Base-by-base conservation (phyloP, 23 tunicate genomes). In the Styela plicata region DNA sequence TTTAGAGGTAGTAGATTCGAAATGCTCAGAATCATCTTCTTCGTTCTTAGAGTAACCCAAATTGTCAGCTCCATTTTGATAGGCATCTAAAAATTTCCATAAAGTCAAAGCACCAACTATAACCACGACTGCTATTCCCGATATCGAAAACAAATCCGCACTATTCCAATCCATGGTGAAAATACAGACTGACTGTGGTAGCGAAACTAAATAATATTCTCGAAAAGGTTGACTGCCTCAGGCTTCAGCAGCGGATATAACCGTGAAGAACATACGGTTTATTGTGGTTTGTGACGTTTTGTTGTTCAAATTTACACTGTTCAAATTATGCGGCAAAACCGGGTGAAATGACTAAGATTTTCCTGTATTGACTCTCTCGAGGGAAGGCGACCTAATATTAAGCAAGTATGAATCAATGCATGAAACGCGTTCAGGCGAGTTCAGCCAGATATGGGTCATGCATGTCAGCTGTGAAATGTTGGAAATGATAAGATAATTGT, bases 41-140 rank as follows among this genome's bases (percentile, higher is more conserved):
- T 44, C 57, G 57, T 13, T 13, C 63, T 78, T 78, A 2, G 67
- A 31, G 53, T 64, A 80, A 1, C 73, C 67, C 2, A 52, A 52
- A 70, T 80, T 80, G 24, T 31, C 73, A 53, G 29, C 64, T 5
- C 83, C 83, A 52, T 64, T n/a, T 44, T 36, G 64, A 13, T 80
- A 61, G 3, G 26, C 26, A 2, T 44, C 57, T 44, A 44, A 44
- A 44, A 44, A 44, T 44, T 44, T 44, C 57, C 57, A 44, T 5
- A 44, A 5, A 5, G 57, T 5, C 57, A 44, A 44, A 44, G 57
- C 57, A 13, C 57, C 57, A 44, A 44, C 57, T 44, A 44, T 44
- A 5, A 44, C 13, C 13, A 44, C 57, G 7, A 44, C 10, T 13
- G 13, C 57, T 5, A 44, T 44, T 7, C 10, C 57, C 57, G 57